Evolutionary conservation across 2,797 vertebrate genomes (phyloP).

Genomic region (Platalea minor): DNA sequence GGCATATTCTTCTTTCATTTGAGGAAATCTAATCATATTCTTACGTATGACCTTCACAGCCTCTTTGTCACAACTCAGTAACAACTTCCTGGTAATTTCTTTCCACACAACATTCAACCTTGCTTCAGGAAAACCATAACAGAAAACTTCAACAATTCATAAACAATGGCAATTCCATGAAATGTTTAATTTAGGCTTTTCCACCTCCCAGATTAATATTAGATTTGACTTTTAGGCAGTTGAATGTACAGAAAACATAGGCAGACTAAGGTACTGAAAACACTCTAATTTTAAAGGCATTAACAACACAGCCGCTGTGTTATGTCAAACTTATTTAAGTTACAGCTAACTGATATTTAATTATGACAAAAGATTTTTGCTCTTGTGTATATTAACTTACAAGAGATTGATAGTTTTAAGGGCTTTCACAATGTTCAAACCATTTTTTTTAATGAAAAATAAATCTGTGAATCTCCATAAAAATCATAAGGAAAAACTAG

Average conservation of each 20-base stretch:
- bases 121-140: constrained; percentile 41
- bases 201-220: constrained; percentile 12
- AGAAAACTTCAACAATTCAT: constrained; percentile 38
- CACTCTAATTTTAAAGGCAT: not conserved
- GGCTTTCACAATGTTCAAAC: not conserved
- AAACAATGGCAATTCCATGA: constrained; percentile 29
- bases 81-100: constrained; percentile 66
- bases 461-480: not conserved
- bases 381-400: not conserved
- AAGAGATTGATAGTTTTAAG: not conserved
- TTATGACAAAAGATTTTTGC: not conserved
- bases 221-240: not conserved
- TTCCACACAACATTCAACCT: constrained; percentile 49
- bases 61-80: constrained; percentile 65
- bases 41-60: constrained; percentile 64
- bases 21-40: constrained; percentile 61
- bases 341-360: not conserved
- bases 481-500: not conserved
- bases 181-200: not conserved
- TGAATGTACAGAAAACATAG: not conserved
- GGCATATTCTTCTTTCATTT: constrained; percentile 46
- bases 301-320: not conserved
- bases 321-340: not conserved
- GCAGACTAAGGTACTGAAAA: not conserved
- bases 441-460: not conserved